A percentile compares a stretch with the other conserved stretches of the same genome.
Conservation (phyloP, 1,140 invertebrate genomes). For the Drosophila orena region DNA sequence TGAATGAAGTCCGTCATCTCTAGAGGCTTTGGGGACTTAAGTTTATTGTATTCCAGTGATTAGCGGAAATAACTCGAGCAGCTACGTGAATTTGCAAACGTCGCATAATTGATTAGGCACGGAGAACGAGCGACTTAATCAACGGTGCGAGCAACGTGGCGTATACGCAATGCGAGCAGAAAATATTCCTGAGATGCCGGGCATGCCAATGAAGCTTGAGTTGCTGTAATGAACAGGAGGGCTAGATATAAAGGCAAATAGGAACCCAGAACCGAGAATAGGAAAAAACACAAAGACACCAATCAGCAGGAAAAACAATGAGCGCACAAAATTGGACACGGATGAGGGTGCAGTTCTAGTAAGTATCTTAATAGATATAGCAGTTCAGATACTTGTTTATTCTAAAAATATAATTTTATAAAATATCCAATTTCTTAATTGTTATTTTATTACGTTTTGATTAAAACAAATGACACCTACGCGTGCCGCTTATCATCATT, state of each 20-base stretch:
- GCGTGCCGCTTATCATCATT: too few relatives aligned
- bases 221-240: slow-evolving; percentile 31
- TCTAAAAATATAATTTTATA: too few relatives aligned
- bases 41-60: slow-evolving; percentile 57
- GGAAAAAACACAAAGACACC: slow-evolving; percentile 64
- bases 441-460: too few relatives aligned
- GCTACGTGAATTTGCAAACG: slow-evolving; percentile 60
- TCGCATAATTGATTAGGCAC: slow-evolving; percentile 76
- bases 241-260: slow-evolving; percentile 22
- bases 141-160: slow-evolving; percentile 65
- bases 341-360: slow-evolving; percentile 21
- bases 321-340: slow-evolving; percentile 26
- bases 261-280: slow-evolving; percentile 11
- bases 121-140: slow-evolving; percentile 70
- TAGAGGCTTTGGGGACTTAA: slow-evolving; percentile 19
- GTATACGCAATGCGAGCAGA: slow-evolving; percentile 62
- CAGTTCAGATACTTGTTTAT: slow-evolving; percentile 31
- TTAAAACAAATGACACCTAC: background rate
- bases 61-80: slow-evolving; percentile 58
- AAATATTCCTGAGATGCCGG: slow-evolving; percentile 9
- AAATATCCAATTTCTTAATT: too few relatives aligned
- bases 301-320: slow-evolving; percentile 72
- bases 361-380: slow-evolving; percentile 52
- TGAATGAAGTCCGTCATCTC: slow-evolving; percentile 43
- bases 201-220: slow-evolving; percentile 32